These are phyloP conservation scores for Synergus japonicus DNA, from an alignment of 2,888 invertebrate species.

Conservation along the genomic window DNA sequence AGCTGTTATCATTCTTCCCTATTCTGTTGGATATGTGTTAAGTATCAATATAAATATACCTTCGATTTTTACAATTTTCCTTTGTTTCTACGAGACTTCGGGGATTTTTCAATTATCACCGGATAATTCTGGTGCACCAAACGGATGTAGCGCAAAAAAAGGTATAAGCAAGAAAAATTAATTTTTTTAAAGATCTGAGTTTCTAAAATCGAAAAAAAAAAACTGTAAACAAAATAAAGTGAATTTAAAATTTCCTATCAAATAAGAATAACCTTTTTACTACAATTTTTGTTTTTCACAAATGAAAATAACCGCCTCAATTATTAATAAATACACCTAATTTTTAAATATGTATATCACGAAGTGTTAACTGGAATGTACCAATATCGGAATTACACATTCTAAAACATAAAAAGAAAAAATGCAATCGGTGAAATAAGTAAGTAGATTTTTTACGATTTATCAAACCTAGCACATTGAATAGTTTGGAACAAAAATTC, in stretches of 20 bases:
- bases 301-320: neutral
- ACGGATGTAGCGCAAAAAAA: neutral
- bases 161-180: neutral
- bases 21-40: constrained; percentile 69
- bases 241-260: neutral
- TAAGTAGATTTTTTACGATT: neutral
- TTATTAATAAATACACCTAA: neutral
- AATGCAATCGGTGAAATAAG: neutral
- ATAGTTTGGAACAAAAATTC: neutral
- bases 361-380: neutral
- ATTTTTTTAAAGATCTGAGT: neutral
- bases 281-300: neutral
- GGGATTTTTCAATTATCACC: constrained; percentile 30
- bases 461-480: neutral
- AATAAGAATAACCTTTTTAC: neutral
- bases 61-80: constrained; percentile 46
- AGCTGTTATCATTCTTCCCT: constrained; percentile 48
- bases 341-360: neutral
- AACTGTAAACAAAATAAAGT: neutral
- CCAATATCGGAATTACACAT: neutral
- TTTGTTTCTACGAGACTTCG: constrained; percentile 34
- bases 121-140: neutral
- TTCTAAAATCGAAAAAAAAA: neutral
- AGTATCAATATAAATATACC: constrained; percentile 66
- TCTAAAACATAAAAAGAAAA: neutral